Base-by-base conservation (phyloP, 2,113 vertebrate genomes). In the Erpornis zantholeuca region DNA sequence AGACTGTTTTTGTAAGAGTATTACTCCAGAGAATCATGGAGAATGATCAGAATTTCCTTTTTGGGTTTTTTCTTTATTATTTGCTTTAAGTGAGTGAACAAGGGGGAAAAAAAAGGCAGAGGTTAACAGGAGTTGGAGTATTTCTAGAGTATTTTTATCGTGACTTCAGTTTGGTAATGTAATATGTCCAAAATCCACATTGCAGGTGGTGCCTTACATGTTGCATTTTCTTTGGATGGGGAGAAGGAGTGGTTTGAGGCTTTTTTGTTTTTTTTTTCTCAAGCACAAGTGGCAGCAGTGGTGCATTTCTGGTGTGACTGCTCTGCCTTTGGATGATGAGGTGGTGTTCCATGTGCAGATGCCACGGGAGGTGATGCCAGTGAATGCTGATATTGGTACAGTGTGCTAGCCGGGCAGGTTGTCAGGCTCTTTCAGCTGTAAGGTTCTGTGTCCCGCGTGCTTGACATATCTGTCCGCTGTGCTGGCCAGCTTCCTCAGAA, bases 31-130 rank as follows among this genome's bases (percentile, higher is more conserved):
- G 54, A 59, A 22, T 66, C 20, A 8, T 11, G 9, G 33, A 54
- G 36, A 83, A 77, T 70, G 24, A 59, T 77, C 54, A 94, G 42
- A 73, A 90, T 87, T 87, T 91, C 54, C 19, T 73, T 82, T 52
- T 69, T 14, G 76, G 1, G 4, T 9, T 68, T 52, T 49, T 47
- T 28, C 50, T 63, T 42, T 10, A 9, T 22, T 38, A 0, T 71
- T 91, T 69, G 2, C 40, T 77, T 7, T 33, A 18, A 68, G 33
- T 63, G 25, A 54, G 13, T 38, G 60, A 44, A 35, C 3, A 17
- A 18, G 29, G 11, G 6, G 1, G 0, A 1, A 5, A 35, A 20
- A 66, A 70, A 8, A 6, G 4, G 15, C 2, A 28, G 35, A 13
- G 8, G 10, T 54, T 66, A 78, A 33, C 14, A 47, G 15, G 38